Percentiles rank a stretch among this genome's conserved stretches.
These are phyloP conservation scores for Lophius piscatorius DNA, from an alignment of 2,113 vertebrate genomes.

Conservation along the genomic window DNA sequence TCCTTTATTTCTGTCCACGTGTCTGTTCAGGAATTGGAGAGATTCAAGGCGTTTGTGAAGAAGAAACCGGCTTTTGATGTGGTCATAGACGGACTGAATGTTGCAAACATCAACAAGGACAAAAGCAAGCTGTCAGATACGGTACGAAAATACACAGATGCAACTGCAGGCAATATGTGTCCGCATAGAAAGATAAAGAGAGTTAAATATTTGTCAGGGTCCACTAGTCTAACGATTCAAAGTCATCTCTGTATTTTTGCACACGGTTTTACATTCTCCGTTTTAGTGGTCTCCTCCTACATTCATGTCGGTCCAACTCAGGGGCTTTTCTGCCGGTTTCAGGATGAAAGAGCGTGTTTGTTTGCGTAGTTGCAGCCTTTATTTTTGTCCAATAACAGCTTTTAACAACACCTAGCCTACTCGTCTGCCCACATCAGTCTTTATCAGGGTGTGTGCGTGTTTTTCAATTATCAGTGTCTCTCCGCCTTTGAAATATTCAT, in stretches of 20 bases:
- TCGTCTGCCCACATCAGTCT: constrained; percentile 46
- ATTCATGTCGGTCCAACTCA: constrained; percentile 14
- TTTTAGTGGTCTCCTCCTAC: constrained; percentile 23
- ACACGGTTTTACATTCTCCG: constrained; percentile 18
- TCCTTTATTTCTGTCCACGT: background rate
- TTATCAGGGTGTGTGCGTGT: constrained; percentile 6
- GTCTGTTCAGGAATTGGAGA: constrained; percentile 86
- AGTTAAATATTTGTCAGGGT: background rate
- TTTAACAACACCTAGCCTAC: constrained; percentile 39
- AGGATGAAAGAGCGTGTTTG: constrained; percentile 38
- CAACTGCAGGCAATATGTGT: background rate
- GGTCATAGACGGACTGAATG: constrained; percentile 93
- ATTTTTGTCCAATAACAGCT: constrained; percentile 37
- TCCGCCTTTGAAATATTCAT: constrained; percentile 4
- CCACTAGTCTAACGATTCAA: background rate
- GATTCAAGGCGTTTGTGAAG: constrained; percentile 88
- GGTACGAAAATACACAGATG: constrained; percentile 77
- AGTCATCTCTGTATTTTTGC: background rate
- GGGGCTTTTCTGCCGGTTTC: constrained; percentile 51
- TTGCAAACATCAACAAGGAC: constrained; percentile 79
- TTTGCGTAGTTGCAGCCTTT: constrained; percentile 25
- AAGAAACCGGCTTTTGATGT: constrained; percentile 86
- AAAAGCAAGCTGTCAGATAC: constrained; percentile 80
- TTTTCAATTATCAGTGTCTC: no score
- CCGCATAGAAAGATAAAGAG: background rate